Evolutionary conservation across 2,113 vertebrate species (phyloP), one percentile per base, ranked within the genome.

Genomic region (Pyxicephalus adspersus): DNA sequence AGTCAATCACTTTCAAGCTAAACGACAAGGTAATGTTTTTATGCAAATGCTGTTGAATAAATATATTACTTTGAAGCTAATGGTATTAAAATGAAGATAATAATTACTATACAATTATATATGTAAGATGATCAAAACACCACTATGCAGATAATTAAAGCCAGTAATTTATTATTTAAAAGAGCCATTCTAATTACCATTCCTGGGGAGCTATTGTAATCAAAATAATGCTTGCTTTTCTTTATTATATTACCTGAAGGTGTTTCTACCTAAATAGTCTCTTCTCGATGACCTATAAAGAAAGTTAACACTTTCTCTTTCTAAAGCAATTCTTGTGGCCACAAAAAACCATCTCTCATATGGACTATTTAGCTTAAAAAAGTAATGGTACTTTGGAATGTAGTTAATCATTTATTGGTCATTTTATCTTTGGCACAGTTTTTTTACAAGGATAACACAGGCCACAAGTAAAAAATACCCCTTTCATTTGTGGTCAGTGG

Each of bases 91-190:
- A 71, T 54, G 50, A 55, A 71, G 45, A 71, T 71, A 71, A 71
- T 71, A 45, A 71, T 55, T 71, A 54, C 51, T 71, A 54, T 71
- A 71, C 26, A 19, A 51, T 29, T 70, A 55, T 71, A 71, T 55
- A 71, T 71, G 67, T 71, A 71, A 71, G 50, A 71, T 45, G 67
- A 71, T 71, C 50, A 71, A 71, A 71, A 55, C 51, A 71, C 23
- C 7, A 26, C 28, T 71, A 28, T 71, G 51, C 52, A 71, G 68
- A 71, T 71, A 52, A 71, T 71, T 55, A 71, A 71, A 71, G 68
- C 26, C 45, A 23, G 45, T 71, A 13, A 55, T 71, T 71, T 71
- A 70, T 52, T 71, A 54, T 71, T 55, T 51, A 45, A 55, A 52
- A 15, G n/a, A 55, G 51, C 1, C 13, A 29, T 54, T 55, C 68